Percentiles rank a stretch among this genome's conserved stretches.
Evolutionary conservation across 2,797 vertebrate genomes (phyloP).

Genomic region (Rhyacichthys aspro): DNA sequence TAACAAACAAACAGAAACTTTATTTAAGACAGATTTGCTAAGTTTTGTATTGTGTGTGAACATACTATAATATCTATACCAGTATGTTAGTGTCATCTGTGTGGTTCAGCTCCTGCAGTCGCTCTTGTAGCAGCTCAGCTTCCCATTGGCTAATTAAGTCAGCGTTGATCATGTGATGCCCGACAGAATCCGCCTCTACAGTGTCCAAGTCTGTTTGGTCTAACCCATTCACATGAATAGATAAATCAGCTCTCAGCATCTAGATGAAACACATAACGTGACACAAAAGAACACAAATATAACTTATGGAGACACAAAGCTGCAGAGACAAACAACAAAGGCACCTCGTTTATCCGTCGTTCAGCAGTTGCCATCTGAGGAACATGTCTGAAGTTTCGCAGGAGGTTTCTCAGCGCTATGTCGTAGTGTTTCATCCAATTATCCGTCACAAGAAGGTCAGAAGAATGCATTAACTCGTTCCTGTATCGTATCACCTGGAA

Average conservation of each 20-base stretch:
- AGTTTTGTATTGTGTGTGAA: not conserved
- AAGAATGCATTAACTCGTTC: slow-evolving; percentile 83
- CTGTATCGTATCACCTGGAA: slow-evolving; percentile 76
- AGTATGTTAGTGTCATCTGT: slow-evolving; percentile 28
- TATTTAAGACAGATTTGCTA: not conserved
- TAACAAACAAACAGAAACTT: slow-evolving; percentile 13
- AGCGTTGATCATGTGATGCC: slow-evolving; percentile 51
- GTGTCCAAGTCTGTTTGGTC: slow-evolving; percentile 57
- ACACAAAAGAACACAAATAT: not conserved
- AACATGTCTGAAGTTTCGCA: slow-evolving; percentile 64
- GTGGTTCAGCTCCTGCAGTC: slow-evolving; percentile 71
- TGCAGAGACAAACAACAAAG: not conserved
- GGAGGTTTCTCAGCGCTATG: slow-evolving; percentile 60
- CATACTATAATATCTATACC: slow-evolving; percentile 30
- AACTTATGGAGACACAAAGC: not conserved
- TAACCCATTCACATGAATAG: slow-evolving; percentile 61
- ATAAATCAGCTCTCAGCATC: slow-evolving; percentile 78
- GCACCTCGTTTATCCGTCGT: slow-evolving; percentile 74
- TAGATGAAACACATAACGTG: slow-evolving; percentile 28
- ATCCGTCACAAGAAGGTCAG: slow-evolving; percentile 76
- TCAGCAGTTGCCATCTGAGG: slow-evolving; percentile 60
- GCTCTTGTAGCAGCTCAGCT: slow-evolving; percentile 78
- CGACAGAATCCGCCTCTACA: slow-evolving; percentile 41
- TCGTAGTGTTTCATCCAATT: slow-evolving; percentile 74
- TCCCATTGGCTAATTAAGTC: slow-evolving; percentile 76